phyloP scores from a whole-genome alignment of 2,888 invertebrate species.

The Phragmatobia fuliginosa region DNA sequence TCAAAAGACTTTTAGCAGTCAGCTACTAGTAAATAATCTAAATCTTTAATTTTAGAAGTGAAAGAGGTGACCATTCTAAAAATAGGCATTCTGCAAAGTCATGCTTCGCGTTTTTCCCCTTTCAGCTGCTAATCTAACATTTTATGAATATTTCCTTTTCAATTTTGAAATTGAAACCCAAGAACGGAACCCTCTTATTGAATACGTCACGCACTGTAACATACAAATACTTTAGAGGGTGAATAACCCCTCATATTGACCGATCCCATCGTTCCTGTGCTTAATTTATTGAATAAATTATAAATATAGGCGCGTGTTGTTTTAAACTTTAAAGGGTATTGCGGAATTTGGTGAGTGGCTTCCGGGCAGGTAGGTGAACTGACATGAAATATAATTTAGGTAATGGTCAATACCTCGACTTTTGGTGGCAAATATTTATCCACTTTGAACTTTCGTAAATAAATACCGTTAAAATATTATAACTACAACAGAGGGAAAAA shows the following conservation, averaged over 20 bases:
- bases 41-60: too few species aligned
- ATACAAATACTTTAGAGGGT: conserved; percentile 45
- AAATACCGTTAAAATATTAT: background rate
- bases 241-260: conserved; percentile 31
- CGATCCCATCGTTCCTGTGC: conserved; percentile 31
- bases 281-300: conserved; percentile 46
- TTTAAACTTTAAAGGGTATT: conserved; percentile 12
- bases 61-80: background rate
- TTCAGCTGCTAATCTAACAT: conserved; percentile 14
- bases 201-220: conserved; percentile 49
- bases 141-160: conserved; percentile 46
- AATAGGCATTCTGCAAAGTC: background rate
- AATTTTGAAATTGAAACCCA: conserved; percentile 31
- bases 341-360: conserved; percentile 7
- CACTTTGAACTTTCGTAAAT: background rate
- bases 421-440: background rate
- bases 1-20: too few species aligned
- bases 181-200: conserved; percentile 40
- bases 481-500: too few species aligned
- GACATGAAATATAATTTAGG: background rate
- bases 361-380: background rate
- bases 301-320: conserved; percentile 37
- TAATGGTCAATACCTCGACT: background rate
- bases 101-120: background rate
- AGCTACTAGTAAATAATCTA: too few species aligned